Evolutionary conservation across 2,797 vertebrate species (phyloP).

Genomic region (Syndactyla subalaris): DNA sequence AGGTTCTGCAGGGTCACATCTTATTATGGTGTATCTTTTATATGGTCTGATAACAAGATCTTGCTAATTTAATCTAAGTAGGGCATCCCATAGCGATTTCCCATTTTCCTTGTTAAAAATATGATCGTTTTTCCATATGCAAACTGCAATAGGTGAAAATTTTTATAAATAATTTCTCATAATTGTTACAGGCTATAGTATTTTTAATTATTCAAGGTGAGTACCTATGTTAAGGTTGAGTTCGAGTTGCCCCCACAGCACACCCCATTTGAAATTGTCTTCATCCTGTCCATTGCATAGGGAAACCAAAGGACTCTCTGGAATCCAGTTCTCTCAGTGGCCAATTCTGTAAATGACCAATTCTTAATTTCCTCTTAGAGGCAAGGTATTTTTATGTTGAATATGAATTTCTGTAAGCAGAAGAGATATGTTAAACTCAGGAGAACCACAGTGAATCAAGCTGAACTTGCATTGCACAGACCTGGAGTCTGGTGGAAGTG

Average conservation of each 20-base stretch:
- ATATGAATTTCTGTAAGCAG: slow-evolving; percentile 63
- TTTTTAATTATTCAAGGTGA: slow-evolving; percentile 60
- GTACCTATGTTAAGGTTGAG: slow-evolving; percentile 19
- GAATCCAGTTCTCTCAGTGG: slow-evolving; percentile 35
- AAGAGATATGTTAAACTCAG: slow-evolving; percentile 54
- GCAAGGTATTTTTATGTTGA: slow-evolving; percentile 56
- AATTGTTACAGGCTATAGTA: slow-evolving; percentile 55
- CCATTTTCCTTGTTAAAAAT: slow-evolving; percentile 79
- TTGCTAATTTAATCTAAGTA: slow-evolving; percentile 83
- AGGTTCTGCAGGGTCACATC: slow-evolving; percentile 80
- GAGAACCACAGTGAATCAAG: slow-evolving; percentile 16
- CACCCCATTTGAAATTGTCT: slow-evolving; percentile 8
- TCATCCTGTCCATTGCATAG: background rate
- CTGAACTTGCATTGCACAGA: slow-evolving; percentile 65
- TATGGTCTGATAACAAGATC: slow-evolving; percentile 77
- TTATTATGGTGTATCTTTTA: slow-evolving; percentile 77
- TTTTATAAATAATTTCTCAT: slow-evolving; percentile 76
- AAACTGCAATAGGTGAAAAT: slow-evolving; percentile 66
- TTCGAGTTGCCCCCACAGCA: background rate
- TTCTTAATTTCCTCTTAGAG: slow-evolving; percentile 65
- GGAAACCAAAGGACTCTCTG: slow-evolving; percentile 39
- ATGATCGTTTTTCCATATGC: slow-evolving; percentile 63
- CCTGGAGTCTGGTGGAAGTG: slow-evolving; percentile 55
- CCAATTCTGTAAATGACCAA: slow-evolving; percentile 63
- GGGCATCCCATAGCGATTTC: slow-evolving; percentile 78